Evolutionary conservation across 2,113 vertebrate species (phyloP).

Genomic region (Merops nubicus): DNA sequence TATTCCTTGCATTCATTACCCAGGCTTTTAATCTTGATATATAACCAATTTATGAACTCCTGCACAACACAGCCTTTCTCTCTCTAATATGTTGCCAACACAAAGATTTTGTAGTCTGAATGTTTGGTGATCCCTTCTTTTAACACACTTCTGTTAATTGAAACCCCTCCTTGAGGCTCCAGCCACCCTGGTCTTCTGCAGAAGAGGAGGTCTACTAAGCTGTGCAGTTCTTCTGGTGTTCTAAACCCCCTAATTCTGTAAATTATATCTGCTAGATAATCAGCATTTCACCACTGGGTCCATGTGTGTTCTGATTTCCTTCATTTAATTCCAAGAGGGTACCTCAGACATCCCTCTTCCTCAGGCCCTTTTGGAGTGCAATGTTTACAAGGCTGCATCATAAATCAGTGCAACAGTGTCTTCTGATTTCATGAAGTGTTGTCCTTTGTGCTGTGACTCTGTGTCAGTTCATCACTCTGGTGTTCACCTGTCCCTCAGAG

Average conservation of each 20-base stretch:
- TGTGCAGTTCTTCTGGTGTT: not conserved
- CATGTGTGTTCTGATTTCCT: not conserved
- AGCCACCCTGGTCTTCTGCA: not conserved
- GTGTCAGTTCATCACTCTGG: not conserved
- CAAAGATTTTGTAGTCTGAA: not conserved
- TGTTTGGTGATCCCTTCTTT: not conserved
- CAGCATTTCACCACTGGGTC: not conserved
- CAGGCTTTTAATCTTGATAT: slow-evolving; percentile 34
- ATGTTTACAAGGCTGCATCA: not conserved
- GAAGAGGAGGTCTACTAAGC: not conserved
- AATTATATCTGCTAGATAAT: not conserved
- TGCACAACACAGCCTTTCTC: not conserved
- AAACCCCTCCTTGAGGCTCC: not conserved
- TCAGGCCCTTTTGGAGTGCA: not conserved
- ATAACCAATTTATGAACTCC: slow-evolving; percentile 21
- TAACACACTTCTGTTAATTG: not conserved
- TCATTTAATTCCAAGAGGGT: not conserved
- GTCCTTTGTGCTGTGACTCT: not conserved
- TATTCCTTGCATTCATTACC: slow-evolving; percentile 45
- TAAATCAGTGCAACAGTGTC: not conserved
- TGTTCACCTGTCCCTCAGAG: not conserved
- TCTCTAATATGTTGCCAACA: not conserved
- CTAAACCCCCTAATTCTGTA: not conserved
- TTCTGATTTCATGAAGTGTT: not conserved
- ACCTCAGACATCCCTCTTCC: not conserved